These are phyloP conservation scores for Cettia cetti DNA, from an alignment of 2,113 vertebrate species.

Conservation along the genomic window DNA sequence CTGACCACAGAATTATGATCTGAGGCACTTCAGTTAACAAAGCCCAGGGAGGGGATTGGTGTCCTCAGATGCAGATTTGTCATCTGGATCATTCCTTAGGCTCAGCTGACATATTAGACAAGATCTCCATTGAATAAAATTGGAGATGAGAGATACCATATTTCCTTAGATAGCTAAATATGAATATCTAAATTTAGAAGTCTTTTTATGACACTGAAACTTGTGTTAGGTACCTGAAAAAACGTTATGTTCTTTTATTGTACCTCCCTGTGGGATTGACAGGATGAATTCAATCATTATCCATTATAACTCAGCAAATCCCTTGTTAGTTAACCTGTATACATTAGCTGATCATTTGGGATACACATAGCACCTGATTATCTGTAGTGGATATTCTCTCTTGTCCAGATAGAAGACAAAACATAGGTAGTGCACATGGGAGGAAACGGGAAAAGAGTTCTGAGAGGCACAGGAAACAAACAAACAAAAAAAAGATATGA, in stretches of 20 bases:
- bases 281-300: background rate
- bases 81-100: background rate
- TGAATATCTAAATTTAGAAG: background rate
- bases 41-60: background rate
- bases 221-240: background rate
- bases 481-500: background rate
- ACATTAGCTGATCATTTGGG: background rate
- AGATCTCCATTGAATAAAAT: background rate
- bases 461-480: background rate
- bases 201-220: background rate
- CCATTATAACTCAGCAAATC: background rate
- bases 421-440: background rate
- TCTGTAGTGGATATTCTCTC: background rate
- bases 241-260: background rate
- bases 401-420: background rate
- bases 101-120: background rate
- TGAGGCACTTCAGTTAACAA: rapidly evolving
- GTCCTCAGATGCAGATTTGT: background rate
- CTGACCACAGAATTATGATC: background rate
- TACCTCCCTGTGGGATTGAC: background rate
- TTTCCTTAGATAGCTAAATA: background rate
- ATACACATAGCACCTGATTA: background rate
- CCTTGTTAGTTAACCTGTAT: background rate
- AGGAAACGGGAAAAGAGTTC: background rate
- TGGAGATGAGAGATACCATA: background rate